A percentile compares a stretch with the other conserved stretches of the same genome.
Conservation (phyloP, 2,113 vertebrate species). For the Caracal caracal region DNA sequence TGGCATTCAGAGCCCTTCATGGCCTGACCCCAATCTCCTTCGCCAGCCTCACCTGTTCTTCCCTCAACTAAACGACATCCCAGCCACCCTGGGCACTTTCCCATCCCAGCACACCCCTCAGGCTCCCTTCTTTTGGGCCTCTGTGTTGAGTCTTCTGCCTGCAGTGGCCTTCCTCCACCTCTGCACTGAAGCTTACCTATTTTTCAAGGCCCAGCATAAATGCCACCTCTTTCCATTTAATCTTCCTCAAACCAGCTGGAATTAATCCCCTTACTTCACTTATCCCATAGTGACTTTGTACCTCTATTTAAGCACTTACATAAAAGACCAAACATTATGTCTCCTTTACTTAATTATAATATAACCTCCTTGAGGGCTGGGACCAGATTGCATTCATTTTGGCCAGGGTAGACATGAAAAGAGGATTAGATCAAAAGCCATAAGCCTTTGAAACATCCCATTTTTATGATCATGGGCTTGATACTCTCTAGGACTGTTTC, state of each 20-base stretch:
- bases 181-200: not conserved
- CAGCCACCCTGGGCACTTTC: not conserved
- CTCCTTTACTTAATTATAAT: not conserved
- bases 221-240: not conserved
- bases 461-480: not conserved
- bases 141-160: not conserved
- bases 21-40: not conserved
- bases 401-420: not conserved
- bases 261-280: not conserved
- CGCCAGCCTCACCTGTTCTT: not conserved
- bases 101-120: not conserved
- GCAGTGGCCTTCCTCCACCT: not conserved
- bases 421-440: not conserved
- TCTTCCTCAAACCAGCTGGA: not conserved
- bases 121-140: not conserved
- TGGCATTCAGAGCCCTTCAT: not conserved
- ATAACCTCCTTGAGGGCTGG: not conserved
- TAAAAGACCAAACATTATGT: not conserved
- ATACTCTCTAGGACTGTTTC: not conserved
- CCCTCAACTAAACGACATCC: not conserved
- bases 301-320: slow-evolving; percentile 6
- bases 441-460: not conserved
- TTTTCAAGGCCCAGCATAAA: slow-evolving; percentile 13
- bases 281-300: not conserved
- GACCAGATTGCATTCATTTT: not conserved